These are phyloP conservation scores for Hippocampus comes DNA, from an alignment of 2,113 vertebrate genomes.

Conservation along the genomic window DNA sequence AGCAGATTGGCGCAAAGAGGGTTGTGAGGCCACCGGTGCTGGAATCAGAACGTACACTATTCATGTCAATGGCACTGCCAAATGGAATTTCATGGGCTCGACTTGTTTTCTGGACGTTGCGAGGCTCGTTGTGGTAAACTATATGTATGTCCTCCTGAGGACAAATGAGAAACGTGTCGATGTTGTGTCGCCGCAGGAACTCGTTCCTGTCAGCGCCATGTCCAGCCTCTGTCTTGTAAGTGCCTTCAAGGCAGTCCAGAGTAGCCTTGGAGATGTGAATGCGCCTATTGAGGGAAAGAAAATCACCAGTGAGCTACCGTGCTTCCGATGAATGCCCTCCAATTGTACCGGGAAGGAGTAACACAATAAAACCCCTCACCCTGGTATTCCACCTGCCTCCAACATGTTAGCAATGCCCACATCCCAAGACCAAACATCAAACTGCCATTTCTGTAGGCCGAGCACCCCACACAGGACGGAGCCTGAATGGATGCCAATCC, in stretches of 20 bases:
- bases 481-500: conserved; percentile 76
- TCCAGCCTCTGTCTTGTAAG: conserved; percentile 70
- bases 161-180: conserved; percentile 77
- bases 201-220: conserved; percentile 68
- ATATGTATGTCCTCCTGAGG: conserved; percentile 30
- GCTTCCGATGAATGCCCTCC: background rate
- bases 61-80: conserved; percentile 61
- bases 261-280: conserved; percentile 76
- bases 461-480: conserved; percentile 76
- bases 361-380: conserved; percentile 50
- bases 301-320: background rate
- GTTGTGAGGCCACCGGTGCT: background rate
- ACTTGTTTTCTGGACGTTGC: conserved; percentile 42
- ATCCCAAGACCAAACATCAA: conserved; percentile 77
- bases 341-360: background rate
- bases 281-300: conserved; percentile 46
- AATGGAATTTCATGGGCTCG: conserved; percentile 53
- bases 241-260: conserved; percentile 66
- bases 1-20: background rate
- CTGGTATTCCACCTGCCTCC: conserved; percentile 72
- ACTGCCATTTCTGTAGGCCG: conserved; percentile 78
- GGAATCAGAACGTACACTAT: conserved; percentile 55
- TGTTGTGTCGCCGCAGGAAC: conserved; percentile 70
- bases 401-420: conserved; percentile 75
- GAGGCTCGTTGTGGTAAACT: conserved; percentile 4